phyloP scores from a whole-genome alignment of 2,113 vertebrate species.

The Phoxinus phoxinus region DNA sequence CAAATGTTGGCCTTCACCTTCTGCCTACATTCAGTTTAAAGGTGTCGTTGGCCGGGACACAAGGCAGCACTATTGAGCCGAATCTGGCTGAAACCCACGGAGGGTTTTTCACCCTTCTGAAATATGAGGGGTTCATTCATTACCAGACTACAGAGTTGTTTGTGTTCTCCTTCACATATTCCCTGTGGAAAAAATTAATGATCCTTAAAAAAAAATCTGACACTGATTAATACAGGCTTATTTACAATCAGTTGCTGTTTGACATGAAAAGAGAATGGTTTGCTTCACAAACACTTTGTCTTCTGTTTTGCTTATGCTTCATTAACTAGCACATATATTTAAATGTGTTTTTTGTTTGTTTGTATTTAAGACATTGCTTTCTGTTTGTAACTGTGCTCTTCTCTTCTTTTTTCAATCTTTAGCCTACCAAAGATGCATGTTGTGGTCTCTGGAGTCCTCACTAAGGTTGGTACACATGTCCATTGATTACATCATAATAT shows the following conservation, averaged over 20 bases:
- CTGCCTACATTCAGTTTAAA: background rate
- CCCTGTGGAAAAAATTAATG: conserved; percentile 28
- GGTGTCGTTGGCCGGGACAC: background rate
- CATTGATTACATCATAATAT: background rate
- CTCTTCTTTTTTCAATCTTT: conserved; percentile 34
- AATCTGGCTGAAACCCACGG: background rate
- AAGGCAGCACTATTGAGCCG: conserved; percentile 18
- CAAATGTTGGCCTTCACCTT: background rate
- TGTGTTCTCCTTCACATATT: background rate
- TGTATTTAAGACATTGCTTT: background rate
- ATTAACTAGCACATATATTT: background rate
- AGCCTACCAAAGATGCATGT: conserved; percentile 89
- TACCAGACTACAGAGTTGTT: conserved; percentile 13
- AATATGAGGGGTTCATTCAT: background rate
- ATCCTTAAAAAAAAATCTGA: background rate
- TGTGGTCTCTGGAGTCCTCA: conserved; percentile 93
- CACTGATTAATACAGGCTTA: conserved; percentile 2
- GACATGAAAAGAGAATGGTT: background rate
- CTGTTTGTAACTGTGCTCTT: background rate
- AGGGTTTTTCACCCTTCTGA: background rate
- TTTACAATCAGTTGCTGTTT: background rate
- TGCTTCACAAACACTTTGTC: background rate
- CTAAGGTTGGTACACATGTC: conserved; percentile 83
- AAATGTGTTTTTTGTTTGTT: background rate
- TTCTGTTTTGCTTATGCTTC: background rate